Conservation (phyloP, 2,888 invertebrate species). For the Bellardia pandia region DNA sequence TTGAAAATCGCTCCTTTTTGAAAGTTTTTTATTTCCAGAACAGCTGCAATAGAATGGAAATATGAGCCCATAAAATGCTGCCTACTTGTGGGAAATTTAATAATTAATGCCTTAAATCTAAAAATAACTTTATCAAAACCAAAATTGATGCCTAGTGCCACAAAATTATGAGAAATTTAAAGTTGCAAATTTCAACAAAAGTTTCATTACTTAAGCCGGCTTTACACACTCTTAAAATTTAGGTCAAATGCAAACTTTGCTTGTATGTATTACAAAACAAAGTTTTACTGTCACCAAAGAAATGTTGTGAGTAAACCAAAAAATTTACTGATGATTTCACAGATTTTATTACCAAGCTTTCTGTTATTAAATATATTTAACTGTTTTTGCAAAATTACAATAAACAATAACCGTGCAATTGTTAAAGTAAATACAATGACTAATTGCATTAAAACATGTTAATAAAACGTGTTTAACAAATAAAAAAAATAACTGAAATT, state of each 20-base stretch:
- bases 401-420: slow-evolving; percentile 24
- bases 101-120: no score
- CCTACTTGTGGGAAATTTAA: no score
- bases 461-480: slow-evolving; percentile 68
- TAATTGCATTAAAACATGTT: slow-evolving; percentile 62
- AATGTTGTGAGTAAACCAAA: background rate
- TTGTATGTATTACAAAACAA: slow-evolving; percentile 16
- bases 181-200: background rate
- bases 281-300: background rate
- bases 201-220: background rate
- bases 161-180: background rate
- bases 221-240: slow-evolving; percentile 18
- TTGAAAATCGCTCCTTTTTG: no score
- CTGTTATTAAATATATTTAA: background rate
- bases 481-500: slow-evolving; percentile 28
- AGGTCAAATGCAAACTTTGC: slow-evolving; percentile 2
- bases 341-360: slow-evolving; percentile 4
- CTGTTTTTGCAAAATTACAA: slow-evolving; percentile 4
- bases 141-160: background rate
- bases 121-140: no score
- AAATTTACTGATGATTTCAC: slow-evolving; percentile 31
- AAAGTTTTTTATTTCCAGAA: no score
- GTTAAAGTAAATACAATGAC: slow-evolving; percentile 38
- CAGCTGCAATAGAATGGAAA: no score
- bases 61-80: no score